phyloP scores from a whole-genome alignment of 2,113 vertebrate species.

The Phoenicopterus ruber region DNA sequence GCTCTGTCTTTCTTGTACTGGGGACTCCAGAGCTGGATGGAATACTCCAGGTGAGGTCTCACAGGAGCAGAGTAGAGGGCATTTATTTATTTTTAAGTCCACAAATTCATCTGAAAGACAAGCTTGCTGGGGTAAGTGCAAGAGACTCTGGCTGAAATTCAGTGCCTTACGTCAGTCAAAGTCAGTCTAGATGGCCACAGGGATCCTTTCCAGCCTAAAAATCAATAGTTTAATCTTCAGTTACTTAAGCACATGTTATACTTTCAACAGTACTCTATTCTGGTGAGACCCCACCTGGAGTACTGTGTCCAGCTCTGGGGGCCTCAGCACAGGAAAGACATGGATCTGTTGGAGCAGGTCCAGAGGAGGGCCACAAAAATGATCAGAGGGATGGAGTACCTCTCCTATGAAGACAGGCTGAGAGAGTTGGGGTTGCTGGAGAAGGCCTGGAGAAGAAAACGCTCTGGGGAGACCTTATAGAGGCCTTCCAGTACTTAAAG shows the following conservation, averaged over 20 bases:
- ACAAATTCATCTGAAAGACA: neutral
- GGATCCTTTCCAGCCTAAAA: neutral
- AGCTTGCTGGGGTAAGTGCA: neutral
- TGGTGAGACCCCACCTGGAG: no score
- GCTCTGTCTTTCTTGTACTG: neutral
- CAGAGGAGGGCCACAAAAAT: no score
- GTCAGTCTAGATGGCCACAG: neutral
- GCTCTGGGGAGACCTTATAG: no score
- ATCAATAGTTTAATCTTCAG: neutral
- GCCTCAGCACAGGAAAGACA: no score
- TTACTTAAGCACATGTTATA: fast-evolving
- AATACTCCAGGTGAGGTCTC: neutral
- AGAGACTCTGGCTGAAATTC: neutral
- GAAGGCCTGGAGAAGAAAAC: no score
- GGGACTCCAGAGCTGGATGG: neutral
- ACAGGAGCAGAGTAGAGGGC: neutral
- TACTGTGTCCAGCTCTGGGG: no score
- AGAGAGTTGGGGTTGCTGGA: no score
- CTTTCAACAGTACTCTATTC: neutral
- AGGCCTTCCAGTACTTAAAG: no score
- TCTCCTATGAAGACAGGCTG: no score
- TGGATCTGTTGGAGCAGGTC: no score
- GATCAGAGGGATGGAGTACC: no score
- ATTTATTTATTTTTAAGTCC: neutral
- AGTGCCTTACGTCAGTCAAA: neutral